Evolutionary conservation across 2,113 vertebrate genomes (phyloP), one percentile per base, ranked within the genome.

Genomic region (Xyliphius kryptos): DNA sequence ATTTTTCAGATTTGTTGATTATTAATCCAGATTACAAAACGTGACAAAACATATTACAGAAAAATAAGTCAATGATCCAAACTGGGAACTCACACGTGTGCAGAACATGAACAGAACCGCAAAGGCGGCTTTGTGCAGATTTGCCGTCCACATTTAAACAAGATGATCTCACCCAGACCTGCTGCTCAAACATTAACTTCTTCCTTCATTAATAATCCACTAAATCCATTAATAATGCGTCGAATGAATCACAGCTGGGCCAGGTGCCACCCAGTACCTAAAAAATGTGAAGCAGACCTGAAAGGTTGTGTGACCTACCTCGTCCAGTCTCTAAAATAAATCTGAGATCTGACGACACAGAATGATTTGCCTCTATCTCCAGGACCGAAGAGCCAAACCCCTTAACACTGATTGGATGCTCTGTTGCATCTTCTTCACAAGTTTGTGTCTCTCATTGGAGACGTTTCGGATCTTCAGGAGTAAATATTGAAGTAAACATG

Each of bases 41-140:
- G 26, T 32, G 4, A 11, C 36, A 52, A 32, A 54, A n/a, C 12
- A 16, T 38, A 10, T n/a, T n/a, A n/a, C n/a, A n/a, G n/a, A n/a
- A n/a, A n/a, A n/a, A 11, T 5, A 9, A 22, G 2, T 10, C 9
- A 26, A 6, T 17, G 6, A n/a, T 15, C 38, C 6, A 6, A 6
- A 59, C 7, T 16, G 9, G 17, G 14, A 22, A 67, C 65, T 67
- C 56, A 67, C 65, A 6, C 1, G 65, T 46, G 65, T 36, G 14
- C 13, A 53, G 38, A 67, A 37, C 12, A 13, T 21, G 15, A 67
- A 6, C 4, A 59, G 22, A 52, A 26, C 48, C 40, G 38, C 56
- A 6, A 57, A 1, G 40, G 63, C 54, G 38, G 65, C 48, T 37
- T 5, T 59, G 56, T 7, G 13, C 3, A 52, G 2, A 12, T 14